A percentile compares a stretch with the other conserved stretches of the same genome.
Conservation (phyloP, 2,888 invertebrate species). For the Dione vanillae region DNA sequence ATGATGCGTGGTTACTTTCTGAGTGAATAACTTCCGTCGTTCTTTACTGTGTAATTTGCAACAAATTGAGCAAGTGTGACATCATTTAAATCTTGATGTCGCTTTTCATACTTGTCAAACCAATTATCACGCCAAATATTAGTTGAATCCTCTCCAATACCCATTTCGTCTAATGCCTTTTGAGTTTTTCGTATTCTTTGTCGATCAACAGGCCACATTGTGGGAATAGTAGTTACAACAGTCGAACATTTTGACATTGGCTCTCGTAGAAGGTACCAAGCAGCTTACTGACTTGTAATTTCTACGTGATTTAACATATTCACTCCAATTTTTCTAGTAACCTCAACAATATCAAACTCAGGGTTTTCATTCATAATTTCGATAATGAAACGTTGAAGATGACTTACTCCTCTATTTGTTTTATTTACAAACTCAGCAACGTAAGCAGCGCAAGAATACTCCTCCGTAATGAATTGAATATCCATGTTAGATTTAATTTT, state of each 20-base stretch:
- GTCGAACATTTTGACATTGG: constrained; percentile 48
- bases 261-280: constrained; percentile 50
- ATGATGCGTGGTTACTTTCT: constrained; percentile 30
- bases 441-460: constrained; percentile 64
- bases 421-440: constrained; percentile 66
- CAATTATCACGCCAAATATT: constrained; percentile 63
- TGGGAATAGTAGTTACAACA: constrained; percentile 44
- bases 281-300: constrained; percentile 61
- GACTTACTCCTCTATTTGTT: constrained; percentile 57
- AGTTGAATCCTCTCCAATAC: constrained; percentile 48
- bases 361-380: constrained; percentile 53
- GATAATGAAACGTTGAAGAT: constrained; percentile 58
- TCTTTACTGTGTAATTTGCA: constrained; percentile 45
- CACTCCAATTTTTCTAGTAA: constrained; percentile 47
- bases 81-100: constrained; percentile 55
- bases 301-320: constrained; percentile 47
- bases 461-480: constrained; percentile 62
- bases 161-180: constrained; percentile 53
- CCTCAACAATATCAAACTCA: constrained; percentile 49
- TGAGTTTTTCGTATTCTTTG: constrained; percentile 54
- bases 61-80: constrained; percentile 60
- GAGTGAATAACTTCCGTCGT: neutral
- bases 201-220: constrained; percentile 55
- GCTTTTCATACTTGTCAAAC: constrained; percentile 60
- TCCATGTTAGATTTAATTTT: constrained; percentile 53